These are phyloP conservation scores for Oceanites oceanicus DNA, from an alignment of 2,113 vertebrate species.

Conservation along the genomic window DNA sequence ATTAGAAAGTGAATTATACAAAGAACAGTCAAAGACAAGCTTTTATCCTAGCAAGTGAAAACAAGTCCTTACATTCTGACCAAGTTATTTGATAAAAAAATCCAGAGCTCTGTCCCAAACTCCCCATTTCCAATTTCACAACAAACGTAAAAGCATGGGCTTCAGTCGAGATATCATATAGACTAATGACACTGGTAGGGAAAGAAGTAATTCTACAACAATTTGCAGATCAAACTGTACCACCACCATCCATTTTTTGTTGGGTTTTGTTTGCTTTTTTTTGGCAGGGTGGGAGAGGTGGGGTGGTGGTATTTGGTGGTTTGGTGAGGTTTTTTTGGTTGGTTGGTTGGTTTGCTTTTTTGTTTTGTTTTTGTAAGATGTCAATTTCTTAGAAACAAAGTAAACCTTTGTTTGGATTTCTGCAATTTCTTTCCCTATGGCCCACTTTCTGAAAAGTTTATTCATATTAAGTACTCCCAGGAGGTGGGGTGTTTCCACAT, in stretches of 20 bases:
- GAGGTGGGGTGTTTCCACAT: not conserved
- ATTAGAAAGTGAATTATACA: not conserved
- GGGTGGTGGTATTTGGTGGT: not conserved
- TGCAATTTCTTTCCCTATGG: not conserved
- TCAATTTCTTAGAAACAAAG: not conserved
- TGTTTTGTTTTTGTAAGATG: not conserved
- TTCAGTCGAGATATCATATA: not conserved
- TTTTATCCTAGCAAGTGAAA: not conserved
- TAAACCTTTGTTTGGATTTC: not conserved
- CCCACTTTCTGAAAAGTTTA: not conserved
- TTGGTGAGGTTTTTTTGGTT: no score
- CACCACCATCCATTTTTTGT: fast-evolving
- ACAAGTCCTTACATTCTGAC: not conserved
- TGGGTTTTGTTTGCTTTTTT: fast-evolving
- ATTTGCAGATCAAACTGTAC: not conserved
- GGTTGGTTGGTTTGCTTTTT: not conserved
- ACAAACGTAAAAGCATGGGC: not conserved
- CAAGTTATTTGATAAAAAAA: not conserved
- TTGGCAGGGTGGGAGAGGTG: fast-evolving
- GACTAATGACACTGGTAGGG: not conserved
- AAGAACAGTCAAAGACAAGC: not conserved
- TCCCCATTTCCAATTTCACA: not conserved
- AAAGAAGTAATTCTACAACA: not conserved
- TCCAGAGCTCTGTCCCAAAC: not conserved
- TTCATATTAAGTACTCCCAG: not conserved